Base-by-base conservation (phyloP, 2,888 invertebrate genomes). In the Siphlonurus alternatus region DNA sequence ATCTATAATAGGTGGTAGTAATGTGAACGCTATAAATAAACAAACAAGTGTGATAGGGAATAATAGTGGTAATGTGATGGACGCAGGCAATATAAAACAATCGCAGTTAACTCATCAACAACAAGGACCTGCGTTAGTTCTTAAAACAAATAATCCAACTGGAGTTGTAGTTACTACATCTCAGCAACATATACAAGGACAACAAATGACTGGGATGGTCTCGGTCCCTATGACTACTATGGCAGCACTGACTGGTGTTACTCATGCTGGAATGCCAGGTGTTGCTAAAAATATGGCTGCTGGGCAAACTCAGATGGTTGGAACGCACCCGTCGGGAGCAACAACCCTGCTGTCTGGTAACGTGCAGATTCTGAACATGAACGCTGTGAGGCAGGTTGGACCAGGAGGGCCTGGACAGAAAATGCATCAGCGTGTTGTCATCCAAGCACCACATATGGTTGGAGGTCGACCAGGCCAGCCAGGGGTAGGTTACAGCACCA, bases 331-430 rank as follows among this genome's bases (percentile, higher is more conserved):
- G 15, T 38, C 38, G 15, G 38, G 38, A 38, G 7, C 38, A 10
- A 38, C 38, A 5, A 15, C 38, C 5, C 38, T 38, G 15, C 15
- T 38, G 38, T 15, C 38, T 10, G 38, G 81, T 72, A 89, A 88
- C 77, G 88, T 93, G 72, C 89, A 89, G 77, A 88, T 93, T 73
- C 81, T 92, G 70, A 92, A 91, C 76, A 88, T 79, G 61, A 79
- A 79, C 72, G 70, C 79, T 1, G 74, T 89, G 81, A 82, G 91
- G 70, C 86, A 88, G 63, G 85, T 84, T 67, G 81, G 85, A 66
- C 86, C 88, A 61, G 19, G 19, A 20, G 56, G 56, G 5, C 19
- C 5, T 5, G 22, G 5, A 20, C 87, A 87, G 75, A 90, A 90
- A 76, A 86, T 89, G 67, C 83, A 89, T 66, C 86, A 89, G 63